Base-by-base conservation (phyloP, 2,797 vertebrate genomes). In the Lycodopsis pacificus region DNA sequence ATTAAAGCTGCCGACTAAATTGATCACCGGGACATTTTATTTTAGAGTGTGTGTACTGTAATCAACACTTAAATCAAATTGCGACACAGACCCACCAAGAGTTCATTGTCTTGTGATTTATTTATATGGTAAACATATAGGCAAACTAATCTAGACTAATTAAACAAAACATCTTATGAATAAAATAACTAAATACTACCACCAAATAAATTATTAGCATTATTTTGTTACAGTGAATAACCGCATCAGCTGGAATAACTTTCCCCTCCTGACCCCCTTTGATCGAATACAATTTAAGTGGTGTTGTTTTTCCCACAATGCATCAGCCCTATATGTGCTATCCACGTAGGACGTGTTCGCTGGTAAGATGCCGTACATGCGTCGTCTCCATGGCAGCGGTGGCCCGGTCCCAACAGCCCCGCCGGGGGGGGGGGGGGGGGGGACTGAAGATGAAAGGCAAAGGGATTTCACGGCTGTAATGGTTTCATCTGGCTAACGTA, bases 371-470 rank as follows among this genome's bases (percentile, higher is more conserved):
- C 77, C 85, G 86, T 73, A 91, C 87, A 86, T 38, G 77, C 58
- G 38, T 74, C 71, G 88, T 91, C 91, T 82, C 86, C 89, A 91
- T 93, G 85, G 86, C 80, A 93, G 84, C 85, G 1, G 53, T 12
- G 63, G 42, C 81, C 83, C 58, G 48, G 69, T 85, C 80, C 82
- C 87, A 91, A 73, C 48, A 76, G 71, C 80, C 81, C 76, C 30
- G 65, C 36, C 36, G 25, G 70, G 38, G 51, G 65, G 42, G 15
- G 58, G 68, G 38, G 51, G 65, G 46, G 15, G 20, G 20, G 20
- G 8, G 8, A 2, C 25, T 79, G 32, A 79, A 84, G 75, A 88
- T 90, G 61, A 88, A 87, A 89, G 67, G 76, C 66, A 73, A 53
- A 72, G 25, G 81, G 83, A 79, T 73, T 91, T 79, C 63, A 86